Conservation (phyloP, 2,113 vertebrate genomes). For the Tetrax tetrax region DNA sequence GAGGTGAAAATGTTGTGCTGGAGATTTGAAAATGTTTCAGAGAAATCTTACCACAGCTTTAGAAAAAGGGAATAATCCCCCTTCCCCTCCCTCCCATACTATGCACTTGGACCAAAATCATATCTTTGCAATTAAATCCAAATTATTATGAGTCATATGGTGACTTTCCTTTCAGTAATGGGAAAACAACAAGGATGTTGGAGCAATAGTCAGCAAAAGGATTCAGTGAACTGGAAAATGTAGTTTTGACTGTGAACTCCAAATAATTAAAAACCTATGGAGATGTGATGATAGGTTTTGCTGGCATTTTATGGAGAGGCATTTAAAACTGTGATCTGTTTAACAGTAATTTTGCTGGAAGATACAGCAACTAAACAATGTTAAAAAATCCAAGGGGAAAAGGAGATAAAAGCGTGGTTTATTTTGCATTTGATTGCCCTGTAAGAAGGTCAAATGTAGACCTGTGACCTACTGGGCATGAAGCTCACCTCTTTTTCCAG, state of each 20-base stretch:
- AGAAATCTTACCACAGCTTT: not conserved
- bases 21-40: not conserved
- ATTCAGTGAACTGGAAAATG: conserved; percentile 72
- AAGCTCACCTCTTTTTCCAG: not conserved
- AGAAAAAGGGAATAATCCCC: not conserved
- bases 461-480: not conserved
- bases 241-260: conserved; percentile 59
- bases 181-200: conserved; percentile 55
- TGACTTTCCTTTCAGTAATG: conserved; percentile 54
- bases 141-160: conserved; percentile 24
- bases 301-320: not conserved
- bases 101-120: conserved; percentile 21
- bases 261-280: conserved; percentile 62
- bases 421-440: not conserved
- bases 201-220: conserved; percentile 46
- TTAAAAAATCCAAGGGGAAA: not conserved
- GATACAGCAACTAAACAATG: conserved; percentile 8
- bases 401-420: not conserved
- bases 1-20: not conserved
- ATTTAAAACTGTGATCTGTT: conserved; percentile 52
- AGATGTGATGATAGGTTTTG: conserved; percentile 53
- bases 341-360: conserved; percentile 64
- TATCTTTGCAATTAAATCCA: conserved; percentile 43
- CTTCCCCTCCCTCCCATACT: not conserved
- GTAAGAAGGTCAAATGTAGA: not conserved